Evolutionary conservation across 2,888 invertebrate genomes (phyloP).

Genomic region (Rapana venosa): DNA sequence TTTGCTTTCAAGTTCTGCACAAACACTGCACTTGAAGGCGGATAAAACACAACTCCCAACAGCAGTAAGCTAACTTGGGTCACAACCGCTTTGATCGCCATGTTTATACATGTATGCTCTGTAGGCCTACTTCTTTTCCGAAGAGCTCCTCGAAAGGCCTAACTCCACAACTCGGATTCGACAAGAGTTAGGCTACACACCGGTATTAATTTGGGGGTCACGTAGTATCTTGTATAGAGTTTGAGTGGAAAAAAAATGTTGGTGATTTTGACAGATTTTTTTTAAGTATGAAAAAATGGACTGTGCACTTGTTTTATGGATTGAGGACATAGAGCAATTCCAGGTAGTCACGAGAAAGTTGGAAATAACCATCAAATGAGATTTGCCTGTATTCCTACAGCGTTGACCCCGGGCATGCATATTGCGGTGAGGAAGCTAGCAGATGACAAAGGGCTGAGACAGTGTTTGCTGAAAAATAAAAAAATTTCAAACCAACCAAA

Average conservation of each 20-base stretch:
- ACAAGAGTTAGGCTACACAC: too few species aligned
- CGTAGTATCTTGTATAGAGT: too few species aligned
- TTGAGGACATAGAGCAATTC: neutral
- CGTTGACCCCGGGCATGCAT: too few species aligned
- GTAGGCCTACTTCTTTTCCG: neutral
- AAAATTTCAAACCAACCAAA: too few species aligned
- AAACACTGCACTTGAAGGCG: neutral
- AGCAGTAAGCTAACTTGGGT: neutral
- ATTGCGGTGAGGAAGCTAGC: too few species aligned
- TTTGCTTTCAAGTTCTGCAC: slow-evolving; percentile 29
- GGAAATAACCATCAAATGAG: too few species aligned
- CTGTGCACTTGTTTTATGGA: neutral
- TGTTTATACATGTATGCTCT: neutral
- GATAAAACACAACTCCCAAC: neutral
- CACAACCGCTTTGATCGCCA: neutral
- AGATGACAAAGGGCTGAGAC: too few species aligned
- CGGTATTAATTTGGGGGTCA: too few species aligned
- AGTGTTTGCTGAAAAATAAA: too few species aligned
- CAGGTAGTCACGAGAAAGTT: too few species aligned
- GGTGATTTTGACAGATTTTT: neutral
- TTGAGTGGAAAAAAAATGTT: neutral
- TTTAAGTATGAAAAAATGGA: too few species aligned
- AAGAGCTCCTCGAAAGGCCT: neutral
- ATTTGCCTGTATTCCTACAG: too few species aligned
- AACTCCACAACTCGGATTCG: neutral